Percentiles rank a stretch among this genome's conserved stretches.
Evolutionary conservation across 2,113 vertebrate species (phyloP).

Genomic region (Struthio camelus): DNA sequence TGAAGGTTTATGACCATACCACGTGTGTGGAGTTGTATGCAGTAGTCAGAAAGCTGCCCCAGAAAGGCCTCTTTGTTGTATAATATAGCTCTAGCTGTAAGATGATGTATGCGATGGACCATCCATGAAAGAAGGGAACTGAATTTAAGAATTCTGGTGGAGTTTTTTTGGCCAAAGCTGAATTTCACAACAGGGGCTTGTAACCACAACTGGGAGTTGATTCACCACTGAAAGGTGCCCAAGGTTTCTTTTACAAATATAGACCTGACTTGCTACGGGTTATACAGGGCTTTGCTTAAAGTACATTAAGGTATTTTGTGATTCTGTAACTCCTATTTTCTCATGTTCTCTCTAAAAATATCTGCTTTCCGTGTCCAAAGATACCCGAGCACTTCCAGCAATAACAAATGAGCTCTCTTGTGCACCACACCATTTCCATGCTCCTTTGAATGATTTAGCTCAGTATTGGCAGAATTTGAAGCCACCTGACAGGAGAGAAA

Average conservation of each 20-base stretch:
- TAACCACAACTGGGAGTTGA: neutral
- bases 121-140: neutral
- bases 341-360: neutral
- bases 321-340: neutral
- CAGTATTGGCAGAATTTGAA: neutral
- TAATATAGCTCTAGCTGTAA: neutral
- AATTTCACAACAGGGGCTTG: neutral
- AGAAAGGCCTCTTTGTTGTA: neutral
- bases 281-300: neutral
- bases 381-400: neutral
- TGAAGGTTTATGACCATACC: neutral
- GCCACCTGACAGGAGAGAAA: neutral
- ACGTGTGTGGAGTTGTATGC: neutral
- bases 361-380: neutral
- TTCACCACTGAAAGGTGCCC: neutral
- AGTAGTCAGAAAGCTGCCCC: neutral
- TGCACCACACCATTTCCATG: neutral
- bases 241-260: neutral
- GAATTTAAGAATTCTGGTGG: neutral
- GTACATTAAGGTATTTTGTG: neutral
- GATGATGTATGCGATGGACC: neutral
- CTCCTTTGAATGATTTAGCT: neutral
- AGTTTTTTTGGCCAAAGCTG: neutral
- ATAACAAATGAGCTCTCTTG: neutral
- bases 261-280: neutral